phyloP scores from a whole-genome alignment of 2,797 vertebrate genomes.

The Kryptopterus vitreolus region DNA sequence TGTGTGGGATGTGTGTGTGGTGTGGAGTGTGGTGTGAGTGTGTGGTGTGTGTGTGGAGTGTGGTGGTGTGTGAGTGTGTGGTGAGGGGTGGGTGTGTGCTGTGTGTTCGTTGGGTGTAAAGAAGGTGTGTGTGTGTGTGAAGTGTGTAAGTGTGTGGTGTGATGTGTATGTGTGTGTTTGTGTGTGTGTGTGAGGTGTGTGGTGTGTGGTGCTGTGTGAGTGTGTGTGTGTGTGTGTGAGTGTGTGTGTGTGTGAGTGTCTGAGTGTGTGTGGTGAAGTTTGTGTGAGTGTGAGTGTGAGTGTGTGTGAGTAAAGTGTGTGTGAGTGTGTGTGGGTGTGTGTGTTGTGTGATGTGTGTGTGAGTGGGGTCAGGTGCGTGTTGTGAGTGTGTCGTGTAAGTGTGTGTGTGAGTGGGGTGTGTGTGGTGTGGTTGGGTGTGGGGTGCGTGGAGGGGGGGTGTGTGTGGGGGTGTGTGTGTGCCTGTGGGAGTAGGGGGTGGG shows the following conservation, averaged over 20 bases:
- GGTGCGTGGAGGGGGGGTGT: no score
- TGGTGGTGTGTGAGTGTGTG: no score
- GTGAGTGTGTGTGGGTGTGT: no score
- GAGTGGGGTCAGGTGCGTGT: no score
- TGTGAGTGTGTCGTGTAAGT: not conserved
- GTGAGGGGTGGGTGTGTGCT: not conserved
- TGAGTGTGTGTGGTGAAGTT: no score
- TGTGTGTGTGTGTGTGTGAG: not conserved
- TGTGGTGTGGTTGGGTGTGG: not conserved
- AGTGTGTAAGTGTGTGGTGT: not conserved
- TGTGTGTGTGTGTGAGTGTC: not conserved
- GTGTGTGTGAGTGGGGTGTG: no score
- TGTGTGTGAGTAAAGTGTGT: not conserved
- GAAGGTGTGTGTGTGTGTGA: not conserved
- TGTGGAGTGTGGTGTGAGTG: not conserved
- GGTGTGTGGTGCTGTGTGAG: no score
- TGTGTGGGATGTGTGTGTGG: no score
- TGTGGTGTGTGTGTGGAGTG: not conserved
- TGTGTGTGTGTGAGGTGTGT: no score
- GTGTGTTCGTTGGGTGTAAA: not conserved
- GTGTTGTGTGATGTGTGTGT: no score
- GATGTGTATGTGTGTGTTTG: not conserved
- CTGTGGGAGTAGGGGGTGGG: not conserved
- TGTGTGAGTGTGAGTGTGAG: not conserved
- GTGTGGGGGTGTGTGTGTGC: no score